Percentiles rank a stretch among this genome's conserved stretches.
Conservation (phyloP, 92 coral and sea anemone species). For the Palythoa caribaeorum region DNA sequence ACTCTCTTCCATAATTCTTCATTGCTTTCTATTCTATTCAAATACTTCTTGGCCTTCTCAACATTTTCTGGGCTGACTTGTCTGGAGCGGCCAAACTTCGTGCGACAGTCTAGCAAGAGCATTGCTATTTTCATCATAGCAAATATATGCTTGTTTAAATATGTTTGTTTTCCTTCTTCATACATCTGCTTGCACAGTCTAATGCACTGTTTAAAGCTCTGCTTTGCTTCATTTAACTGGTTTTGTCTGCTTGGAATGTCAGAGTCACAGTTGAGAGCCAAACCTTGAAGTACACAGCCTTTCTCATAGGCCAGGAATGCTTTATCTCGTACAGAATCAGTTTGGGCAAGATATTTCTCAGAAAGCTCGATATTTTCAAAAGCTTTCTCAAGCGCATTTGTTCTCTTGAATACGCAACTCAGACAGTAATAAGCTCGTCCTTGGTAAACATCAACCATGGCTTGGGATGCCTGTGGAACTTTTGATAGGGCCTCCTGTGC, state of each 20-base stretch:
- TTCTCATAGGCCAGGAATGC: slow-evolving; percentile 43
- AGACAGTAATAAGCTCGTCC: slow-evolving; percentile 29
- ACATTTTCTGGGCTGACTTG: slow-evolving; percentile 4
- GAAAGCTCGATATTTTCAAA: slow-evolving; percentile 5
- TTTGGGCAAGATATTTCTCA: background rate
- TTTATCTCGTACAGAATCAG: slow-evolving; percentile 35
- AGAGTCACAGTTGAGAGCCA: background rate
- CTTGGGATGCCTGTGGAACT: slow-evolving; percentile 18
- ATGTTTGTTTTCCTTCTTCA: slow-evolving; percentile 3
- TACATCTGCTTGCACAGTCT: slow-evolving; percentile 1
- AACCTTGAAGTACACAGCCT: slow-evolving; percentile 26
- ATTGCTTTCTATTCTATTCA: slow-evolving; percentile 2
- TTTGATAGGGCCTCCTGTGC: slow-evolving; percentile 25
- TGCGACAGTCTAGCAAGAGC: slow-evolving; percentile 25
- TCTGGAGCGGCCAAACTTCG: slow-evolving; percentile 10
- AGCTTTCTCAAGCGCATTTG: slow-evolving; percentile 28
- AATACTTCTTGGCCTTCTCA: background rate
- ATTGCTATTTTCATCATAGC: slow-evolving; percentile 30
- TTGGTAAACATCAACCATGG: slow-evolving; percentile 8
- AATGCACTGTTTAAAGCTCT: slow-evolving; percentile 17
- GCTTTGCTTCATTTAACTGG: slow-evolving; percentile 13
- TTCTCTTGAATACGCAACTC: slow-evolving; percentile 37
- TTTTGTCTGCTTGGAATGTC: background rate
- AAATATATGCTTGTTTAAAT: slow-evolving; percentile 25
- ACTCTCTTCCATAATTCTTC: slow-evolving; percentile 31